Evolutionary conservation across 1,140 invertebrate genomes (phyloP), one percentile per base, ranked within the genome.

Genomic region (Drosophila busckii): DNA sequence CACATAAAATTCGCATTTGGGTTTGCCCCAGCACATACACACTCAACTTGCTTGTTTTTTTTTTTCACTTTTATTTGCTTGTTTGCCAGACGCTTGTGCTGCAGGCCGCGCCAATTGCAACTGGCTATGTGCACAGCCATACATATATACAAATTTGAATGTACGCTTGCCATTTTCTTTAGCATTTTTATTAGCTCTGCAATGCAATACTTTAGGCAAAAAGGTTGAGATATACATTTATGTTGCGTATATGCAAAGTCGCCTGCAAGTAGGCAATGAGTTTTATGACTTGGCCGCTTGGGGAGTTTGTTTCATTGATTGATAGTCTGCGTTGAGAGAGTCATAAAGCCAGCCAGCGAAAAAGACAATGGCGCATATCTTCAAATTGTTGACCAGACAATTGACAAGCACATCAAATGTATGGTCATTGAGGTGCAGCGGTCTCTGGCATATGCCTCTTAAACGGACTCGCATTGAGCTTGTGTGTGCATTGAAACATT

Each of bases 401-500:
- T 75, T 82, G 65, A 58, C 66, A 49, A 40, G 64, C 31, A 53
- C 69, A 73, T 82, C 73, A 80, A 65, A 50, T 63, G 45, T 23
- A 38, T 35, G 37, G 31, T 20, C 28, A n/a, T n/a, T 5, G 34
- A 10, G 38, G 25, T 22, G 45, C 26, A 41, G 20, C 28, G 37
- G 25, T 19, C 29, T 7, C 35, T 35, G 17, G 29, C 32, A 40
- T 26, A 13, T 45, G 20, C 16, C 29, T 6, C 26, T 8, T 12
- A 17, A 12, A 15, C 9, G 19, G 10, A 15, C 26, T 19, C 10
- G 10, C 10, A 19, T n/a, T n/a, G n/a, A n/a, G n/a, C n/a, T n/a
- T n/a, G n/a, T 26, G 10, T 2, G 10, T 28, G 23, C 42, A 31
- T 10, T 13, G 2, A 13, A 9, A 16, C 29, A 23, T 41, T 46